A percentile compares a stretch with the other conserved stretches of the same genome.
phyloP scores from a whole-genome alignment of 2,113 vertebrate species.

The Leptodactylus fuscus region DNA sequence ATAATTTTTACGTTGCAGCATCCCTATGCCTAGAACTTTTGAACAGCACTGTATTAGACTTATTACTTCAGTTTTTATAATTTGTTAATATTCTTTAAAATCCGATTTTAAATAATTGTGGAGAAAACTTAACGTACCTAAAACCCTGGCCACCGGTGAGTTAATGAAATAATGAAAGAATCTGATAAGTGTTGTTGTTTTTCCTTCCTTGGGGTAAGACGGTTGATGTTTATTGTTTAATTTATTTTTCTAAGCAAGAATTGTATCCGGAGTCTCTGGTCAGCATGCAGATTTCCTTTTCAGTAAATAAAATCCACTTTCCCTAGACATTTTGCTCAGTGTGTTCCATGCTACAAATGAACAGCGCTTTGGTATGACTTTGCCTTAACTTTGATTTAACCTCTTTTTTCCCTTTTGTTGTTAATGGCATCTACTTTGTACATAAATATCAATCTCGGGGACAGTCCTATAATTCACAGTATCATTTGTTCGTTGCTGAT shows the following conservation, averaged over 20 bases:
- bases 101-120: neutral
- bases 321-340: neutral
- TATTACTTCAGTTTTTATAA: too few relatives aligned
- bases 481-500: constrained; percentile 49
- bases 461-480: constrained; percentile 51
- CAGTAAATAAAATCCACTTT: neutral
- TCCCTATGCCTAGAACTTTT: too few relatives aligned
- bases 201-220: neutral
- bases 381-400: constrained; percentile 52
- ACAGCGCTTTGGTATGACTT: constrained; percentile 32
- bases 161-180: neutral
- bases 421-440: constrained; percentile 30
- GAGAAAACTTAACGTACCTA: neutral
- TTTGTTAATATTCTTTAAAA: neutral
- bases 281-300: constrained; percentile 13
- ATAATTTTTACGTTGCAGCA: too few relatives aligned
- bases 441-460: constrained; percentile 49
- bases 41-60: too few relatives aligned
- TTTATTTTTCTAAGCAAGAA: neutral
- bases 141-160: neutral
- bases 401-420: constrained; percentile 13
- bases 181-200: neutral
- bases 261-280: neutral
- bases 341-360: neutral
- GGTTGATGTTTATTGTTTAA: neutral